Conservation (phyloP, 2,797 vertebrate genomes). For the Choloepus didactylus region DNA sequence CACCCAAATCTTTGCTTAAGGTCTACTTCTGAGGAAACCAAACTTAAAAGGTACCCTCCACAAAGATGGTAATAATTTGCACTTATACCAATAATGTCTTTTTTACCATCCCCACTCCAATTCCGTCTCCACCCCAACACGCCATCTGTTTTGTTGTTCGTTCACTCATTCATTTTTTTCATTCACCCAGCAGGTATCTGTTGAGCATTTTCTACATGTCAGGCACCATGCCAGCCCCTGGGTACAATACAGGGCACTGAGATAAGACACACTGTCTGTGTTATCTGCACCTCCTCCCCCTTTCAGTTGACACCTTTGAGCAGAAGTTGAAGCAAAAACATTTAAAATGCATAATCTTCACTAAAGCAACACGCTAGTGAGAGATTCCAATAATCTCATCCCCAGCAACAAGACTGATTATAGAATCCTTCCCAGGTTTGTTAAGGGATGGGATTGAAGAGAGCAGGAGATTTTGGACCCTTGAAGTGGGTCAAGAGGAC, state of each 20-base stretch:
- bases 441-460: not conserved
- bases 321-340: not conserved
- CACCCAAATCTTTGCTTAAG: not conserved
- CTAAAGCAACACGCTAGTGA: not conserved
- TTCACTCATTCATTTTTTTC: not conserved
- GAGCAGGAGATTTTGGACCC: not conserved
- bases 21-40: not conserved
- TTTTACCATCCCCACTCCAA: not conserved
- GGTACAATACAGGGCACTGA: not conserved
- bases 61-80: not conserved
- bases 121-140: not conserved
- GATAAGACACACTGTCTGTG: not conserved
- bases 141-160: not conserved
- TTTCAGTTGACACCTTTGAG: not conserved
- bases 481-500: conserved; percentile 53
- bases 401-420: not conserved
- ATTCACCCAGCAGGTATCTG: not conserved
- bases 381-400: not conserved
- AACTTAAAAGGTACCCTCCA: not conserved
- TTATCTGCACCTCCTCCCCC: not conserved
- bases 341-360: not conserved
- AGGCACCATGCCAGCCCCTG: not conserved
- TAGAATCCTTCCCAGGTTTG: conserved; percentile 2
- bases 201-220: not conserved
- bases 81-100: not conserved